Base-by-base conservation (phyloP, 53 echinoderm and acorn worm genomes). In the Mesocentrotus franciscanus region DNA sequence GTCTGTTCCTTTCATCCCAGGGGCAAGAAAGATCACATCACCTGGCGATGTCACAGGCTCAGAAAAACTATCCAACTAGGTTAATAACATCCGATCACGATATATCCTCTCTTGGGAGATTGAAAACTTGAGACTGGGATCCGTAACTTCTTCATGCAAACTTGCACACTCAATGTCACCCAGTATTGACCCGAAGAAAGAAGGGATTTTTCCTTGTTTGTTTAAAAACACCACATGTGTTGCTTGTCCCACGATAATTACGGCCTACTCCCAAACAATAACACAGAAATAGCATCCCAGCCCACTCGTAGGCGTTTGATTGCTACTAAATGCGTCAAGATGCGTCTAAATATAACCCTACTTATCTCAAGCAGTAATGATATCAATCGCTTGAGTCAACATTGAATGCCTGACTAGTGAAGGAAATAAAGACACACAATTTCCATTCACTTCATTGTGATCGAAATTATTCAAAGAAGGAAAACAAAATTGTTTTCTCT, bases 271-370 rank as follows among this genome's bases (percentile, higher is more conserved):
- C 32, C 66, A 35, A 91, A 64, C 39, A 32, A 61, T 14, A 60
- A 60, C 0, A 90, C 36, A 91, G 35, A 32, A 62, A 33, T 66
- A 91, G 35, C 91, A 33, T 90, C 27, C 36, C 62, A 35, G 61
- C 39, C 35, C 91, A 32, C 34, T 10, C 27, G 8, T 11, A 18
- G 36, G 66, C 64, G 34, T 66, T 35, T 61, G 64, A 91, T 33
- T 62, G 35, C 91, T 15, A 0, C 36, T 66, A 61, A 90, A 91
- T 91, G 39, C 91, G 91, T 91, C 91, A 91, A 64, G 36, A 91
- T 35, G 24, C 24, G 27, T 61, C 68, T 91, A 91, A 91, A 66
- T 61, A 91, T 91, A 91, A 9, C 66, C 66, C 20, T 1, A 16
- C 90, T 91, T 91, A 61, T 91, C 91, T 87, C 58, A 9, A 6